Base-by-base conservation (phyloP, 2,888 invertebrate species). In the Rhabditoides inermis region DNA sequence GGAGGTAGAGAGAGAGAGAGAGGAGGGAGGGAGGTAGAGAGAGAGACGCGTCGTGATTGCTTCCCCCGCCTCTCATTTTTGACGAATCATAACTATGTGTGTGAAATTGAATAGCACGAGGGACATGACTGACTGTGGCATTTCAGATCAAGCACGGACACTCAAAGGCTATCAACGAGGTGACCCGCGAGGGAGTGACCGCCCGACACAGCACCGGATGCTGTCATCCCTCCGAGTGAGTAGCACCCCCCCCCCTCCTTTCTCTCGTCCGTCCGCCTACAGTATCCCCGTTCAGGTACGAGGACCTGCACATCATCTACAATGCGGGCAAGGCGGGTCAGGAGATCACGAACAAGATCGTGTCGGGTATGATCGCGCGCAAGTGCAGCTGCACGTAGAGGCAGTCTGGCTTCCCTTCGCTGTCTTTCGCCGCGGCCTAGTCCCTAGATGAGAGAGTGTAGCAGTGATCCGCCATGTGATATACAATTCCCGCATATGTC, bases 321-420 rank as follows among this genome's bases (percentile, higher is more conserved):
- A n/a, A n/a, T n/a, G n/a, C n/a, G n/a, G 55, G 70, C 10, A 65
- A 60, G n/a, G 57, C 58, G 15, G 58, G 63, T 40, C 54, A 56
- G 25, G 54, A 62, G 25, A 62, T 75, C 37, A 54, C 59, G 25
- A 54, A 65, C 12, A 57, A 64, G 65, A 85, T 85, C 58, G 83
- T 92, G 68, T 89, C 90, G 5, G 88, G 89, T 25, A 92, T 92
- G 91, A 88, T 90, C 53, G 90, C 91, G 36, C 88, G 90, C 68
- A 84, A 86, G 75, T 92, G 91, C 78, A 90, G 89, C 49, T 92
- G 91, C 79, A 86, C 88, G 81, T 90, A 85, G 77, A n/a, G 77
- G 95, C 95, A 5, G 88, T 88, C 36, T 42, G 44, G 18, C 23
- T 15, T 22, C 50, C 50, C n/a, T n/a, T n/a, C n/a, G n/a, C n/a